Evolutionary conservation across 2,888 invertebrate genomes (phyloP).

Genomic region (Rhorus exstirpatorius): DNA sequence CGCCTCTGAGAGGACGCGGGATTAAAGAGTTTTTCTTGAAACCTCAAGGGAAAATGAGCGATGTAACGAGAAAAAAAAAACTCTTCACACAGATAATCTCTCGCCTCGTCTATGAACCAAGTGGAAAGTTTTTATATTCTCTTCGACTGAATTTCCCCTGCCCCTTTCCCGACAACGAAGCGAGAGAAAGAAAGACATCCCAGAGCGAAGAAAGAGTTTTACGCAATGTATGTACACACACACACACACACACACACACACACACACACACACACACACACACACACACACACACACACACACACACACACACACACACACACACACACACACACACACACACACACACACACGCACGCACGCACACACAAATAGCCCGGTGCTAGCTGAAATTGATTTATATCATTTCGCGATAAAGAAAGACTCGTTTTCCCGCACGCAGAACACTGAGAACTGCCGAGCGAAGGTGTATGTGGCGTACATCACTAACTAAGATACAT

Average conservation of each 20-base stretch:
- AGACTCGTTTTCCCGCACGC: constrained; percentile 68
- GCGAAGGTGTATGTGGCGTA: constrained; percentile 33
- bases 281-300: background rate
- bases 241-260: background rate
- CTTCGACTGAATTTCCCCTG: background rate
- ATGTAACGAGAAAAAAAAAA: constrained; percentile 21
- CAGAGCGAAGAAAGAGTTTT: constrained; percentile 47
- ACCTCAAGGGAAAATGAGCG: constrained; percentile 41
- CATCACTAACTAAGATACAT: constrained; percentile 33
- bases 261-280: background rate
- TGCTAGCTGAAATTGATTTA: constrained; percentile 67
- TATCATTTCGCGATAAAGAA: constrained; percentile 69
- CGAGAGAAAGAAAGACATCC: constrained; percentile 51
- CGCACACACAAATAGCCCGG: background rate
- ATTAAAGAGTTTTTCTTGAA: constrained; percentile 74
- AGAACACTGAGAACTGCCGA: constrained; percentile 50
- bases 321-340: background rate
- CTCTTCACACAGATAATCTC: constrained; percentile 43
- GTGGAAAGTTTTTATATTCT: constrained; percentile 51
- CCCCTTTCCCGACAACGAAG: constrained; percentile 32
- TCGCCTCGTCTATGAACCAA: constrained; percentile 28
- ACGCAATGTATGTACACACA: constrained; percentile 7
- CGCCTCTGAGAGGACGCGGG: constrained; percentile 40
- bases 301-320: too few relatives aligned
- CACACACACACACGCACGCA: background rate